Conservation (phyloP, 2,113 vertebrate genomes). For the Mesitornis unicolor region DNA sequence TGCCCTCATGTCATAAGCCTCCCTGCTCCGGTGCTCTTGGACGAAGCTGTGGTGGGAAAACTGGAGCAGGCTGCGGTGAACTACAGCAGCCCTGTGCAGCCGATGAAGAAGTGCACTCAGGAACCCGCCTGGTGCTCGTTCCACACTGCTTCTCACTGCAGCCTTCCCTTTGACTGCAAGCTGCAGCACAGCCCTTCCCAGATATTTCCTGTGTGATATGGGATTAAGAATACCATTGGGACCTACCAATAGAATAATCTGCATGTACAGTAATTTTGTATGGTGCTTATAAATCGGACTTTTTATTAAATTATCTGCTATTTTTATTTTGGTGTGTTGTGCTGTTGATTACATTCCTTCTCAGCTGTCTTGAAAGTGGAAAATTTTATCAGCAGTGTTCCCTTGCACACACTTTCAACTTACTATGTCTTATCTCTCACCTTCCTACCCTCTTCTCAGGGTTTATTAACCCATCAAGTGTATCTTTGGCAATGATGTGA, state of each 20-base stretch:
- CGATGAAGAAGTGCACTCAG: not conserved
- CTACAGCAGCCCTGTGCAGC: not conserved
- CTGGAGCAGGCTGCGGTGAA: not conserved
- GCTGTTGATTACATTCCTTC: not conserved
- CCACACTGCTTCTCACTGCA: not conserved
- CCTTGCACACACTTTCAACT: not conserved
- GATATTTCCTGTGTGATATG: not conserved
- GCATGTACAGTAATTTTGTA: not conserved
- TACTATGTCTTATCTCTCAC: not conserved
- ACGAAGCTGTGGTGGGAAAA: not conserved
- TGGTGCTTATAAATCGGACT: not conserved
- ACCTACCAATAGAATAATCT: not conserved
- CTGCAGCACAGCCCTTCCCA: not conserved
- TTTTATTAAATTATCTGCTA: not conserved
- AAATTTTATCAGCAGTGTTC: not conserved
- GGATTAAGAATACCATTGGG: not conserved
- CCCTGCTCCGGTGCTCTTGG: not conserved
- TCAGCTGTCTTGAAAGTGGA: not conserved
- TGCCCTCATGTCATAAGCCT: not conserved
- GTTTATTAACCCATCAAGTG: not conserved
- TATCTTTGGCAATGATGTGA: not conserved
- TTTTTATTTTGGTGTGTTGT: not conserved
- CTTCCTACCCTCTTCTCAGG: not conserved
- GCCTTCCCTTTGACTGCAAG: not conserved
- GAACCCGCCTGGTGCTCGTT: not conserved